Base-by-base conservation (phyloP, 2,888 invertebrate species). In the Agriopis aurantiaria region DNA sequence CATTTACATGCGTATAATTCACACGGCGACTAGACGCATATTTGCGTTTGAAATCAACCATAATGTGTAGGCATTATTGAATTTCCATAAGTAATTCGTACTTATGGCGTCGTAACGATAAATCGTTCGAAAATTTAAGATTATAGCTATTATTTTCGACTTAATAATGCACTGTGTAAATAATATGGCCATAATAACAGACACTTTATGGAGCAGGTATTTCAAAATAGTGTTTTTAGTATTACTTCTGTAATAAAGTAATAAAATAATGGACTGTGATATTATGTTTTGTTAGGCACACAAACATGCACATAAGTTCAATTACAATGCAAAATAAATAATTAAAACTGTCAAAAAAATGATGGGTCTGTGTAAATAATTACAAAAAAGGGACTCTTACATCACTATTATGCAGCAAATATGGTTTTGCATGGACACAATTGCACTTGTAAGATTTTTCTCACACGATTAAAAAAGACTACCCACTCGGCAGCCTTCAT, bases 401-500 rank as follows among this genome's bases (percentile, higher is more conserved):
- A 4, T 52, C 23, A 17, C n/a, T 56, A 58, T 43, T 51, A 52
- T 43, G 11, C 11, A 17, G 40, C 62, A 52, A 71, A 69, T 55
- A 61, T 46, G 46, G 40, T 12, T 61, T 43, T 41, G 33, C 58
- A 67, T 71, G 58, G 56, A 46, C 53, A 61, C 60, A 71, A 68
- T 65, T 46, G 52, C 51, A 62, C 48, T 41, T 45, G 49, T 49
- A 56, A 72, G 66, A 64, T 72, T 6, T n/a, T 62, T 70, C 70
- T 63, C 51, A 66, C 58, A 68, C 48, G 64, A 60, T 66, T 71
- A 82, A 77, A 80, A 80, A 77, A 76, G 63, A 75, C 72, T 73
- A 63, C 83, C 81, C 78, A 83, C 84, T 60, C 75, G 57, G 10
- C 68, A 84, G 78, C 84, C 84, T 84, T 85, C 82, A 64, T 55